A percentile compares a stretch with the other conserved stretches of the same genome.
These are phyloP conservation scores for Mallotus villosus DNA, from an alignment of 2,797 vertebrate species.

Conservation along the genomic window DNA sequence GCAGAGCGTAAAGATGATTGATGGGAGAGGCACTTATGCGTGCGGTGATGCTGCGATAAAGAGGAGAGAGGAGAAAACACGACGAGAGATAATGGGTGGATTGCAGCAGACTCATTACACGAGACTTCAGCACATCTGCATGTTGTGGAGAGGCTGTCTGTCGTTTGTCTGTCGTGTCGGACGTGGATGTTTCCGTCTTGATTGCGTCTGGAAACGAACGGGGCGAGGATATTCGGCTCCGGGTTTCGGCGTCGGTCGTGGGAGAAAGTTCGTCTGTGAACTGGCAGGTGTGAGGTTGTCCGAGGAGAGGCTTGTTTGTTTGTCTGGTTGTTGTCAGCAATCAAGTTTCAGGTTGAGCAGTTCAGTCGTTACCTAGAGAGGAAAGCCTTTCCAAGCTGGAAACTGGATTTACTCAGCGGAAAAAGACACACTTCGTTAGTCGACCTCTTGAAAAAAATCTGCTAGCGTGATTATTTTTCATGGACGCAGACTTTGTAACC, in stretches of 20 bases:
- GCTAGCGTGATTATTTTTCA: background rate
- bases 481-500: conserved; percentile 3
- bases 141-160: conserved; percentile 18
- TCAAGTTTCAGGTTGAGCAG: too few species aligned
- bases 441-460: background rate
- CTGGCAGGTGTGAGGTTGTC: background rate
- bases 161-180: too few species aligned
- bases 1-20: conserved; percentile 66
- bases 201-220: conserved; percentile 42
- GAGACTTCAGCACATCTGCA: conserved; percentile 45
- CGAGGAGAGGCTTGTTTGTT: too few species aligned
- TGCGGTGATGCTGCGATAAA: conserved; percentile 48
- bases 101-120: conserved; percentile 52
- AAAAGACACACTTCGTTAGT: background rate
- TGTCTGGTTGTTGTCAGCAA: too few species aligned
- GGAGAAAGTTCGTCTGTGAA: background rate
- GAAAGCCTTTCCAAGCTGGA: background rate
- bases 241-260: too few species aligned
- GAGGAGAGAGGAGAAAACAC: conserved; percentile 47
- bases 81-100: conserved; percentile 53
- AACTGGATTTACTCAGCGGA: background rate
- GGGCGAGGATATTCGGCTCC: conserved; percentile 36
- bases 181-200: conserved; percentile 31
- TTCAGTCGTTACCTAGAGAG: too few species aligned
- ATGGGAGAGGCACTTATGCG: conserved; percentile 61